These are phyloP conservation scores for Agelas oroides DNA, from an alignment of 37 sponge, comb jelly and placozoan species.

Conservation along the genomic window DNA sequence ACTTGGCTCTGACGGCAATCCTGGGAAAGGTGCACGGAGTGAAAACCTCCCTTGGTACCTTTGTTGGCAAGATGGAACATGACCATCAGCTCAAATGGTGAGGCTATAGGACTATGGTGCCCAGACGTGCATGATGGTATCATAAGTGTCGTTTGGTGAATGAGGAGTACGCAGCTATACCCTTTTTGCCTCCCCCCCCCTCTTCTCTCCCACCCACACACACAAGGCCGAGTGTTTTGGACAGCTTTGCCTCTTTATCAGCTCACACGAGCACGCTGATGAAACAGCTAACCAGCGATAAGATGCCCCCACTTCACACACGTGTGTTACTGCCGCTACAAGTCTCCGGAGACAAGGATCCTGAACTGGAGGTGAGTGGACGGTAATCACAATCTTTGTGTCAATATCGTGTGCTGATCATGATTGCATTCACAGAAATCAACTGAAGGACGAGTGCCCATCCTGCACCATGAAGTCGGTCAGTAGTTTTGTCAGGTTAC, in stretches of 20 bases:
- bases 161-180: no score
- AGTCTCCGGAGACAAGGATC: conserved; percentile 66
- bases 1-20: conserved; percentile 45
- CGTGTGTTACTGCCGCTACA: conserved; percentile 68
- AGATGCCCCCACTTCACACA: conserved; percentile 71
- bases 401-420: not conserved
- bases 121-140: no score
- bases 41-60: conserved; percentile 51
- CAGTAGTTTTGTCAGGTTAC: not conserved
- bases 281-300: conserved; percentile 76
- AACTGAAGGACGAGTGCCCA: conserved; percentile 80
- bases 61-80: conserved; percentile 69
- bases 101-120: not conserved
- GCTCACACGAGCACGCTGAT: conserved; percentile 75
- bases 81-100: conserved; percentile 68
- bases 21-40: conserved; percentile 63
- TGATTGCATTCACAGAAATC: conserved; percentile 53
- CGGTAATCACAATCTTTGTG: no score
- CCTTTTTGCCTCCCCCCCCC: no score
- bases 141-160: no score
- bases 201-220: no score
- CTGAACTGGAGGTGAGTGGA: conserved; percentile 7
- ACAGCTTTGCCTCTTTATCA: conserved; percentile 77
- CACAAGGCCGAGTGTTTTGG: conserved; percentile 83
- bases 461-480: conserved; percentile 90